phyloP scores from a whole-genome alignment of 1,140 invertebrate species.

The Bombus polaris region DNA sequence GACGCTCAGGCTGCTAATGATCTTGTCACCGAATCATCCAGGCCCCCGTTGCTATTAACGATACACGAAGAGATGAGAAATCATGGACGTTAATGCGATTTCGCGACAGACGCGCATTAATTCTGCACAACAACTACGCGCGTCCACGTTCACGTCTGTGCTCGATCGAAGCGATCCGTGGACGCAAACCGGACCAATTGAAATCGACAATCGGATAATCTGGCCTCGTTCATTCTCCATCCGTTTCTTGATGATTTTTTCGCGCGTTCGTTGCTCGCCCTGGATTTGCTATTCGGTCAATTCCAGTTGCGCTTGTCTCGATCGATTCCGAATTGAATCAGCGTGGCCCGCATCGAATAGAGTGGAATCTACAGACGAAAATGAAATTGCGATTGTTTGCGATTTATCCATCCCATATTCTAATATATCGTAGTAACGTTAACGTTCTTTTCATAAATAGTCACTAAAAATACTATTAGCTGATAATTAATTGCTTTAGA shows the following conservation, averaged over 20 bases:
- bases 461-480: too few species aligned
- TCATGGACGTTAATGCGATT: slow-evolving; percentile 33
- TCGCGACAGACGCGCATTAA: slow-evolving; percentile 8
- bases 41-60: slow-evolving; percentile 18
- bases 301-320: too few species aligned
- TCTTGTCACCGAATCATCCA: slow-evolving; percentile 1
- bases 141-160: neutral
- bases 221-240: neutral
- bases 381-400: too few species aligned
- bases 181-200: neutral
- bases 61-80: slow-evolving; percentile 32
- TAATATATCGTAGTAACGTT: too few species aligned
- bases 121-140: neutral
- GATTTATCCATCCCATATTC: too few species aligned
- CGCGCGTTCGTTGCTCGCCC: too few species aligned
- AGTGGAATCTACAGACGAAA: too few species aligned
- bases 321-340: too few species aligned
- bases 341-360: too few species aligned
- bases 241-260: neutral
- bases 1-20: slow-evolving; percentile 31
- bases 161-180: neutral
- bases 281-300: too few species aligned
- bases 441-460: too few species aligned
- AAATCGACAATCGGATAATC: slow-evolving; percentile 2
- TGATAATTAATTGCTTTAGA: too few species aligned